Percentiles rank a stretch among this genome's conserved stretches.
Conservation (phyloP, 2,113 vertebrate genomes). For the Cryptotis parvus region DNA sequence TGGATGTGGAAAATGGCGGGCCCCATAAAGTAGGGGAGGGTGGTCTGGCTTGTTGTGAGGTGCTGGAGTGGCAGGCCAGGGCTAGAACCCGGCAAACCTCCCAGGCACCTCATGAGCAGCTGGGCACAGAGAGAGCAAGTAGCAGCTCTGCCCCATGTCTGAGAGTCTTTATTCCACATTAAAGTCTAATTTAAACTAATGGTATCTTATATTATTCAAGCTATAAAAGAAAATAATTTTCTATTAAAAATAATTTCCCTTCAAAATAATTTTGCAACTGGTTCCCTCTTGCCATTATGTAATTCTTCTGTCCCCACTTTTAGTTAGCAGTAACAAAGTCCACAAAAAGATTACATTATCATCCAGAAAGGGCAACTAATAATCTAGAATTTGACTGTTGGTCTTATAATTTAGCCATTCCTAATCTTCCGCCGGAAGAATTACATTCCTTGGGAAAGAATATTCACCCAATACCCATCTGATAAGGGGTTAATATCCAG, state of each 20-base stretch:
- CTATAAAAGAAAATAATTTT: constrained; percentile 50
- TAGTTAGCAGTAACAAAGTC: background rate
- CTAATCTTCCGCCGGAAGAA: background rate
- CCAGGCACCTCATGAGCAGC: too few species aligned
- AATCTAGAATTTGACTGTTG: background rate
- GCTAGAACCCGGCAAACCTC: too few species aligned
- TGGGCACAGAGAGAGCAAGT: too few species aligned
- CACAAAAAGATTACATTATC: background rate
- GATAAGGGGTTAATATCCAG: too few species aligned
- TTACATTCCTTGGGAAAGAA: too few species aligned
- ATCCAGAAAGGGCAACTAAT: background rate
- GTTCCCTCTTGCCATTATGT: background rate
- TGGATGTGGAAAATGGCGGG: too few species aligned
- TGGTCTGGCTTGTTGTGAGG: too few species aligned
- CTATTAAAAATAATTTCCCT: background rate
- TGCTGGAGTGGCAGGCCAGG: too few species aligned
- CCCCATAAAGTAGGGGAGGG: too few species aligned
- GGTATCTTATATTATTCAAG: constrained; percentile 58
- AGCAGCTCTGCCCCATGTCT: too few species aligned
- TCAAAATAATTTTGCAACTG: background rate
- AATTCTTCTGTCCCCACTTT: background rate
- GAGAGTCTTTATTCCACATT: constrained; percentile 38
- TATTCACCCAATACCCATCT: too few species aligned
- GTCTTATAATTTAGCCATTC: background rate
- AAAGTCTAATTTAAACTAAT: constrained; percentile 71